Evolutionary conservation across 2,113 vertebrate species (phyloP), one percentile per base, ranked within the genome.

Genomic region (Phocoena sinus): DNA sequence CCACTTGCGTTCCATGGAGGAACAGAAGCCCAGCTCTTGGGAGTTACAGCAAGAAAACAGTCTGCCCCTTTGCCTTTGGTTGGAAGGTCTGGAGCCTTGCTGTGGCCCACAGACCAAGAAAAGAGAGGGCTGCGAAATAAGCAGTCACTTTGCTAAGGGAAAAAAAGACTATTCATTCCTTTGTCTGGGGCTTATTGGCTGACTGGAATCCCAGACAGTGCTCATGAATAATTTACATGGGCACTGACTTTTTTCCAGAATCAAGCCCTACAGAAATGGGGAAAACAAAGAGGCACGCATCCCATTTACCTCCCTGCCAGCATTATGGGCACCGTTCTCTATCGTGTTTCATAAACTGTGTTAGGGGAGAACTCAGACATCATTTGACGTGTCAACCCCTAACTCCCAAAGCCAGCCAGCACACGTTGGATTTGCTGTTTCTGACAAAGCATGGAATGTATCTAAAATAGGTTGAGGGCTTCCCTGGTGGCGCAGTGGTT

Each of bases 151-250:
- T 92, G 74, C 58, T 67, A 25, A 71, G 6, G 83, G 50, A 36
- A 81, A 91, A 50, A 62, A 83, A 68, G 31, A 76, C 76, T 28
- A 44, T 81, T 88, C 60, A 84, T 82, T 80, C 26, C 50, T 93
- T 80, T 91, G 60, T 92, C 56, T 18, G 38, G 36, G 50, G 50
- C 38, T 71, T 71, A 25, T 21, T 86, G 86, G 89, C 91, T 28
- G 47, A 80, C 56, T 31, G 18, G n/a, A 36, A 95, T 36, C 65
- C 50, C 82, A 80, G 92, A 94, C 3, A 31, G 74, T n/a, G 33
- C 73, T 95, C 65, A 81, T 92, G 67, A 91, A 91, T 97, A 90
- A 92, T 96, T 96, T 91, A 65, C 71, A n/a, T 0, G 0, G n/a
- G 18, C 36, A 12, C 31, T 70, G 81, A 85, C 33, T 67, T n/a